Percentiles rank a stretch among this genome's conserved stretches.
phyloP scores from a whole-genome alignment of 2,113 vertebrate genomes.

The Amphiprion percula region DNA sequence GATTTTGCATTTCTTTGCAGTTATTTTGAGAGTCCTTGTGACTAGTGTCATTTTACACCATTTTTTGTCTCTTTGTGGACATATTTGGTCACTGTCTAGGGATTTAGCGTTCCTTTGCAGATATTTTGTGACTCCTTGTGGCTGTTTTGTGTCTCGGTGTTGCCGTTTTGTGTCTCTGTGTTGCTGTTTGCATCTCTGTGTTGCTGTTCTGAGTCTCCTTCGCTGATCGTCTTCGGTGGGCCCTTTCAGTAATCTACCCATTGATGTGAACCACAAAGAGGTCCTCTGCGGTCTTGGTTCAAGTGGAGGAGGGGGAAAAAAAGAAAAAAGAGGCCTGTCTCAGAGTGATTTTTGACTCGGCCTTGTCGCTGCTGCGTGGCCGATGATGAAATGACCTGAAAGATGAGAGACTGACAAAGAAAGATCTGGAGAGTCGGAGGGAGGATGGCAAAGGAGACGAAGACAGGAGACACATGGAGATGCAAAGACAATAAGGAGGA shows the following conservation, averaged over 20 bases:
- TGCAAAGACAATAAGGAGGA: constrained; percentile 58
- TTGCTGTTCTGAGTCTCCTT: neutral
- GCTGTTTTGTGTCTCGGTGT: neutral
- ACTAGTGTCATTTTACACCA: neutral
- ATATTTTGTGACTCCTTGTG: neutral
- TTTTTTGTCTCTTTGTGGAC: neutral
- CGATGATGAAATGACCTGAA: constrained; percentile 77
- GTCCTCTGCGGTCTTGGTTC: constrained; percentile 37
- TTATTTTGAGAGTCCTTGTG: neutral
- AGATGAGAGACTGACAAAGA: constrained; percentile 62
- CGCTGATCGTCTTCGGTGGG: constrained; percentile 4
- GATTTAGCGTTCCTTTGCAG: neutral
- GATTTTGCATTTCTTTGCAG: neutral
- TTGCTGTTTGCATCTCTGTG: neutral
- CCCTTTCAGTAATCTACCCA: constrained; percentile 9
- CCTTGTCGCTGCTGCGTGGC: constrained; percentile 40
- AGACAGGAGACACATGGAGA: constrained; percentile 41
- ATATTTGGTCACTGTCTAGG: no score
- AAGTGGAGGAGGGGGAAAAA: constrained; percentile 1
- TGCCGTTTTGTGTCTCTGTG: neutral
- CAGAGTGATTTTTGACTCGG: constrained; percentile 55
- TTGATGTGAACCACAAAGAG: constrained; percentile 38
- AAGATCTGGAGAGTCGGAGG: constrained; percentile 31
- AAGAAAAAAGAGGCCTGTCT: neutral
- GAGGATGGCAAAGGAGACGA: constrained; percentile 43